These are phyloP conservation scores for Hucho hucho DNA, from an alignment of 2,113 vertebrate genomes.

Conservation along the genomic window DNA sequence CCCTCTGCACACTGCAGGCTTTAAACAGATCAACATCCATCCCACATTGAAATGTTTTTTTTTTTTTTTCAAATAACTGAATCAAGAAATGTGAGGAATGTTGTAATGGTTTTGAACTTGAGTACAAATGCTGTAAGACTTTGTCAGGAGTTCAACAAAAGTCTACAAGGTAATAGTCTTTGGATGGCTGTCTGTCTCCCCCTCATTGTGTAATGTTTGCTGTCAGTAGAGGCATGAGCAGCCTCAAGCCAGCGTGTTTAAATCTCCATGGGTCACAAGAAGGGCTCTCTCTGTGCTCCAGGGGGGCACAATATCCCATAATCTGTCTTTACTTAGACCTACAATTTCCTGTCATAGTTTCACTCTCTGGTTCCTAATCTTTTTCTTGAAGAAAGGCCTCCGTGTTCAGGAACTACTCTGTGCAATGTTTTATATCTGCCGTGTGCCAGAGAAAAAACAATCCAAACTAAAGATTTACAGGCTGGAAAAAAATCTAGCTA, in stretches of 20 bases:
- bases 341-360: conserved; percentile 8
- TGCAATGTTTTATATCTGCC: neutral
- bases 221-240: neutral
- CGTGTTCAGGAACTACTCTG: neutral
- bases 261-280: neutral
- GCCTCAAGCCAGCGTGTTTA: neutral
- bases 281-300: conserved; percentile 5
- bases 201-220: neutral
- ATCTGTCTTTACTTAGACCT: conserved; percentile 1
- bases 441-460: neutral
- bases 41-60: too few relatives aligned
- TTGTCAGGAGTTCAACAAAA: conserved; percentile 3
- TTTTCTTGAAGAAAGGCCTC: neutral
- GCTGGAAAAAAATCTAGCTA: neutral
- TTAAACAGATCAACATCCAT: neutral
- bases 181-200: neutral
- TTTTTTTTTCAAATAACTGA: neutral
- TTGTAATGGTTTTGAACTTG: neutral
- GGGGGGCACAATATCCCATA: conserved; percentile 4
- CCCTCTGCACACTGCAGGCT: neutral
- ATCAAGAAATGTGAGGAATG: neutral
- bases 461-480: neutral
- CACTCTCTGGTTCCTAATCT: neutral
- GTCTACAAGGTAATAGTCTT: neutral
- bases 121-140: neutral